Conservation (phyloP, 2,888 invertebrate species). For the Caenorhabditis zanzibari region DNA sequence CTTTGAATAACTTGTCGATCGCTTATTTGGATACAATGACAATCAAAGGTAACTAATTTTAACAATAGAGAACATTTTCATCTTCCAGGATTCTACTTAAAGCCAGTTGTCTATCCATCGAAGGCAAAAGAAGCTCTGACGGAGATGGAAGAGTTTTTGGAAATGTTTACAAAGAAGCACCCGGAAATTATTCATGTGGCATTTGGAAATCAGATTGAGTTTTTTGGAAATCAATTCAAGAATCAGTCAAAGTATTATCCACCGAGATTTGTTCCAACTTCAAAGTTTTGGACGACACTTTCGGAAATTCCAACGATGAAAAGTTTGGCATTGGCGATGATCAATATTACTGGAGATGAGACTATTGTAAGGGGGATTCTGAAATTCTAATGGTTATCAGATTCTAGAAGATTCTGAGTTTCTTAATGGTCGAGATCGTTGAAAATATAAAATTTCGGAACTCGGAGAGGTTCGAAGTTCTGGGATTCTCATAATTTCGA, state of each 20-base stretch:
- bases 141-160: constrained; percentile 37
- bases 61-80: not conserved
- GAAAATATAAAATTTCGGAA: no score
- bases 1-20: constrained; percentile 37
- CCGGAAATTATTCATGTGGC: constrained; percentile 55
- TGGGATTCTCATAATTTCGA: no score
- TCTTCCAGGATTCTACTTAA: constrained; percentile 31
- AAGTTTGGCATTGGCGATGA: constrained; percentile 41
- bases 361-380: constrained; percentile 29
- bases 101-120: constrained; percentile 27
- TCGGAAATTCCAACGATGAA: constrained; percentile 24
- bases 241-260: constrained; percentile 26
- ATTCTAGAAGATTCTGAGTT: no score
- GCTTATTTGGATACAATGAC: constrained; percentile 21
- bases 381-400: no score
- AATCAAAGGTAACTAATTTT: constrained; percentile 18
- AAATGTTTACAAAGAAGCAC: constrained; percentile 5
- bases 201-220: constrained; percentile 37
- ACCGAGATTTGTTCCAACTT: constrained; percentile 22
- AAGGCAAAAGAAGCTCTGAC: constrained; percentile 1
- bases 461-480: no score
- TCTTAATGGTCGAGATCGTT: no score
- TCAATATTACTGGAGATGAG: constrained; percentile 30
- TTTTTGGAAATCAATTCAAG: constrained; percentile 14
- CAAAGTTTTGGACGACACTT: constrained; percentile 30